phyloP scores from a whole-genome alignment of 2,888 invertebrate genomes.

The Pollenia labialis region DNA sequence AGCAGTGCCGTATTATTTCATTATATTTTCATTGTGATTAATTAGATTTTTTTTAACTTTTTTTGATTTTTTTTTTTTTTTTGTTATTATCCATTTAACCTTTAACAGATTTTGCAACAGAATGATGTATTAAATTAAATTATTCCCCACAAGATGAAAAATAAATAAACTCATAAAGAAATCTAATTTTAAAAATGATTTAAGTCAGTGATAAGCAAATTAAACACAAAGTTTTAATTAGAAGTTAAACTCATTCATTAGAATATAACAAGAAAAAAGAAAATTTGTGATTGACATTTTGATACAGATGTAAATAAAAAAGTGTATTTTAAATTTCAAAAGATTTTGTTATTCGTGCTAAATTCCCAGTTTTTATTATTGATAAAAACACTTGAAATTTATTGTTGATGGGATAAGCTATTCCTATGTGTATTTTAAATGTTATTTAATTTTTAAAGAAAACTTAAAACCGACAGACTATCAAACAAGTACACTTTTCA shows the following conservation, averaged over 20 bases:
- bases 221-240: slow-evolving; percentile 25
- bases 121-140: slow-evolving; percentile 23
- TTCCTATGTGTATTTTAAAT: no score
- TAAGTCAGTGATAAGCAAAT: not conserved
- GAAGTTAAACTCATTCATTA: slow-evolving; percentile 9
- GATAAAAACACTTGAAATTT: no score
- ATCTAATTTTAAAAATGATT: slow-evolving; percentile 32
- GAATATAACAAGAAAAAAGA: not conserved
- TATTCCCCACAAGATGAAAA: not conserved
- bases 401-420: no score
- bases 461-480: no score
- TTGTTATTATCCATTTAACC: slow-evolving; percentile 43
- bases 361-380: no score
- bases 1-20: slow-evolving; percentile 22
- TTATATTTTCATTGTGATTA: slow-evolving; percentile 54
- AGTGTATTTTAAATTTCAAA: not conserved
- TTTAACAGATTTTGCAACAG: slow-evolving; percentile 25
- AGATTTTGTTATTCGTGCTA: no score
- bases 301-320: no score
- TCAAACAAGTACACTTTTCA: no score
- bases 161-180: not conserved
- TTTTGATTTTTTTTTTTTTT: slow-evolving; percentile 1
- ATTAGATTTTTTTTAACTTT: slow-evolving; percentile 25
- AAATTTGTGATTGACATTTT: not conserved
- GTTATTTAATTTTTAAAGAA: not conserved